Conservation (phyloP, 2,113 vertebrate species). For the Limnothrissa miodon region DNA sequence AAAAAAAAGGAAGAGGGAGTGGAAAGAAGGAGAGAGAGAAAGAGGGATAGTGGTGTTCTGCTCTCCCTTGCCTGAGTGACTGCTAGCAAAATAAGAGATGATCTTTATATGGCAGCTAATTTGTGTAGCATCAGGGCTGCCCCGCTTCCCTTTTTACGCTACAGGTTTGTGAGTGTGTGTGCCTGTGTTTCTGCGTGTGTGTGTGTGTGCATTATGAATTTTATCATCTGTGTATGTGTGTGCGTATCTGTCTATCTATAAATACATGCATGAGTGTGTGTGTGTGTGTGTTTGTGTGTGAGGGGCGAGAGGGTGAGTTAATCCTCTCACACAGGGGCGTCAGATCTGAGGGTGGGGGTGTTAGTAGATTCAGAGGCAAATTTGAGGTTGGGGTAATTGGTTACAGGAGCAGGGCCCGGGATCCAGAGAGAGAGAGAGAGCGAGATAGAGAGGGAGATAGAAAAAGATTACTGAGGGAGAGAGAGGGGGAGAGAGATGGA, state of each 20-base stretch:
- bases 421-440: neutral
- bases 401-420: neutral
- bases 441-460: too few relatives aligned
- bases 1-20: conserved; percentile 23
- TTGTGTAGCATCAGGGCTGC: conserved; percentile 68
- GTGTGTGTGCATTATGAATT: neutral
- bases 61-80: conserved; percentile 60
- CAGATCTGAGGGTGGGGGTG: neutral
- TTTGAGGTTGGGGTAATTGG: neutral
- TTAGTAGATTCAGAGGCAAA: neutral
- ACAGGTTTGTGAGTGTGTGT: neutral
- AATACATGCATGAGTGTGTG: neutral
- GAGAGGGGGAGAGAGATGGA: neutral
- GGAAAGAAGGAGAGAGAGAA: neutral
- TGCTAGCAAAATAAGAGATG: conserved; percentile 69
- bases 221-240: neutral
- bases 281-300: neutral
- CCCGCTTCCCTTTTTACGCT: conserved; percentile 47
- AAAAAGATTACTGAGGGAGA: too few relatives aligned
- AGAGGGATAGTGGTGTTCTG: neutral
- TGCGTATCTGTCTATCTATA: neutral
- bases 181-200: neutral
- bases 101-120: conserved; percentile 72
- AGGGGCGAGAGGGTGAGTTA: neutral
- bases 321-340: neutral